A percentile compares a stretch with the other conserved stretches of the same genome.
These are phyloP conservation scores for Taeniopygia guttata DNA, from an alignment of 2,797 vertebrate genomes.

Conservation along the genomic window DNA sequence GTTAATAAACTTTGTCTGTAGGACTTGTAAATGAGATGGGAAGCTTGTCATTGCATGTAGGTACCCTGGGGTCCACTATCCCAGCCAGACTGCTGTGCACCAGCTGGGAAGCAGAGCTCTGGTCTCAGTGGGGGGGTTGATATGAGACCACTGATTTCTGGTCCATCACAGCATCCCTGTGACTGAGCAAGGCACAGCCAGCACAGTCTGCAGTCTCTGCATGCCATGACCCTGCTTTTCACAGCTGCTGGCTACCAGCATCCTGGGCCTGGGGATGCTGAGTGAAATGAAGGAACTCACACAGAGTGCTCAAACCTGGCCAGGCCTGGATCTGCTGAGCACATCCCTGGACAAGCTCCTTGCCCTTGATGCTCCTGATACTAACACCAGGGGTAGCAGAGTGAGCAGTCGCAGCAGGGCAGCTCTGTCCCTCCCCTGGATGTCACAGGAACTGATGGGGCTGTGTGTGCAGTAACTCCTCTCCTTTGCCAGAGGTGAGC, in stretches of 20 bases:
- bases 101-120: background rate
- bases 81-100: background rate
- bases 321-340: background rate
- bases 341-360: background rate
- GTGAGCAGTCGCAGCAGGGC: background rate
- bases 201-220: background rate
- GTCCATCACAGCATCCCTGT: background rate
- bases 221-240: background rate
- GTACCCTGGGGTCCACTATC: background rate
- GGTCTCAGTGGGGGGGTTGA: background rate
- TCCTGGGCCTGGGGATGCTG: background rate
- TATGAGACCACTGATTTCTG: rapidly evolving
- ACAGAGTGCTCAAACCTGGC: background rate
- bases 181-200: background rate
- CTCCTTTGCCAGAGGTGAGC: background rate
- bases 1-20: background rate
- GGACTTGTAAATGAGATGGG: background rate
- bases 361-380: background rate
- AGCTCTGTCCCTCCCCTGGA: background rate
- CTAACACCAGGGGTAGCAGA: background rate
- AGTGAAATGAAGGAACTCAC: background rate
- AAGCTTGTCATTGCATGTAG: background rate
- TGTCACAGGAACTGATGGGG: background rate
- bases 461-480: background rate
- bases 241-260: background rate